Evolutionary conservation across 2,797 vertebrate species (phyloP).

Genomic region (Smutsia gigantea): DNA sequence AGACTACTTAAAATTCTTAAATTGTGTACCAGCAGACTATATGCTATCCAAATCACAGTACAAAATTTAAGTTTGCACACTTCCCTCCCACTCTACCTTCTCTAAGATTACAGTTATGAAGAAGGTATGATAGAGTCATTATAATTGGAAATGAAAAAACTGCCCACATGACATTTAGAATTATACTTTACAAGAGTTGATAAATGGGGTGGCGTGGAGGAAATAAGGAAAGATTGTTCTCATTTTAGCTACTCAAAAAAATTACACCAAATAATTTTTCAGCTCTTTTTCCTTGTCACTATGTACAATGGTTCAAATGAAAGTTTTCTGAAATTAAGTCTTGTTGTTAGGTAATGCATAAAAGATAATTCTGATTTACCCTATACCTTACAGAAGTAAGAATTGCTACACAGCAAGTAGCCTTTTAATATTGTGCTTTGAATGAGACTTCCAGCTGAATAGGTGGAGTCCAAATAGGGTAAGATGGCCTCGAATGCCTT

Average conservation of each 20-base stretch:
- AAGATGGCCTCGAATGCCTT: slow-evolving; percentile 46
- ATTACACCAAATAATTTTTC: slow-evolving; percentile 41
- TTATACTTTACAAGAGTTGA: neutral
- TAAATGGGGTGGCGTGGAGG: neutral
- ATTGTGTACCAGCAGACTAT: slow-evolving; percentile 41
- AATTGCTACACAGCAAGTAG: slow-evolving; percentile 64
- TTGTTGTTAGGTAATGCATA: slow-evolving; percentile 54
- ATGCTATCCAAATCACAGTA: slow-evolving; percentile 57
- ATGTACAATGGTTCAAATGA: slow-evolving; percentile 56
- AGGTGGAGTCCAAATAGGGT: slow-evolving; percentile 63
- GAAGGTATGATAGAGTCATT: slow-evolving; percentile 35
- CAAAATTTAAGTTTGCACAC: slow-evolving; percentile 50
- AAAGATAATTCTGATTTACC: slow-evolving; percentile 61
- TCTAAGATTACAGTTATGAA: slow-evolving; percentile 33
- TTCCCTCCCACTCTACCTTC: neutral
- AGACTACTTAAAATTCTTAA: neutral
- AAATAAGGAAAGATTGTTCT: neutral
- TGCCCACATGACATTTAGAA: slow-evolving; percentile 65
- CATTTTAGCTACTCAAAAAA: slow-evolving; percentile 52
- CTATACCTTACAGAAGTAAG: slow-evolving; percentile 49
- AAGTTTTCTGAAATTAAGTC: slow-evolving; percentile 69
- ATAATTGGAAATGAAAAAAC: slow-evolving; percentile 66
- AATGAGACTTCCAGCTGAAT: slow-evolving; percentile 57
- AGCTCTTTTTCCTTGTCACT: slow-evolving; percentile 64
- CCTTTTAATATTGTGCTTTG: slow-evolving; percentile 56